A percentile compares a stretch with the other conserved stretches of the same genome.
phyloP scores from a whole-genome alignment of 2,113 vertebrate genomes.

The Phaetusa simplex region DNA sequence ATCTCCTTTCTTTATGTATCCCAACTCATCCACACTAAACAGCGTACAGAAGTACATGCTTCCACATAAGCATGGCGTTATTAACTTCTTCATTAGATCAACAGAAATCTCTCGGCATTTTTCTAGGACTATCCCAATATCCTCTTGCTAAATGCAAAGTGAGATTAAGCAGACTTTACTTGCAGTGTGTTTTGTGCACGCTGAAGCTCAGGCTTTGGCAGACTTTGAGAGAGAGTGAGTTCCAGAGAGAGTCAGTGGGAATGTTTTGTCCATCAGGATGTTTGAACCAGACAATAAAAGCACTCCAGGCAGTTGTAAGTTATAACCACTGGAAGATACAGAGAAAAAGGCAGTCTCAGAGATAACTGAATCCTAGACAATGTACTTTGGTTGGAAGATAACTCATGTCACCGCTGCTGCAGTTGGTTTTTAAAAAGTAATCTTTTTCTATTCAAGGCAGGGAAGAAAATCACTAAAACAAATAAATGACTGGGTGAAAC shows the following conservation, averaged over 20 bases:
- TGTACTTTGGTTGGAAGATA: slow-evolving; percentile 27
- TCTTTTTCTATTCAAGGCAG: slow-evolving; percentile 45
- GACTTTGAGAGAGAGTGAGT: not conserved
- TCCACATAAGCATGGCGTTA: not conserved
- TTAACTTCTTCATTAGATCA: not conserved
- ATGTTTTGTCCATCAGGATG: slow-evolving; percentile 58
- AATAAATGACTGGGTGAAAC: slow-evolving; percentile 22
- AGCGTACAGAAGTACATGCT: not conserved
- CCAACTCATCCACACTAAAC: not conserved
- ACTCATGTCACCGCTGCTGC: slow-evolving; percentile 30
- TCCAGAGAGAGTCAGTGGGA: slow-evolving; percentile 25
- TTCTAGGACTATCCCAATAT: not conserved
- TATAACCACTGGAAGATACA: slow-evolving; percentile 47
- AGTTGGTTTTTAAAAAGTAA: slow-evolving; percentile 52
- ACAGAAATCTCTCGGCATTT: not conserved
- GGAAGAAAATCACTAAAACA: slow-evolving; percentile 43
- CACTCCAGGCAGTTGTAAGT: slow-evolving; percentile 59
- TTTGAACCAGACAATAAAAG: slow-evolving; percentile 55
- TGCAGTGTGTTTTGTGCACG: not conserved
- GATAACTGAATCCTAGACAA: slow-evolving; percentile 59
- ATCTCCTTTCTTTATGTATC: not conserved
- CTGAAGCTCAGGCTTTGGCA: not conserved
- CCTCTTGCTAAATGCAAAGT: not conserved
- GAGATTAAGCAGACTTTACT: slow-evolving; percentile 21
- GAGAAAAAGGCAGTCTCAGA: slow-evolving; percentile 3